Percentiles rank a stretch among this genome's conserved stretches.
Conservation (phyloP, 2,113 vertebrate genomes). For the Microcebus murinus region DNA sequence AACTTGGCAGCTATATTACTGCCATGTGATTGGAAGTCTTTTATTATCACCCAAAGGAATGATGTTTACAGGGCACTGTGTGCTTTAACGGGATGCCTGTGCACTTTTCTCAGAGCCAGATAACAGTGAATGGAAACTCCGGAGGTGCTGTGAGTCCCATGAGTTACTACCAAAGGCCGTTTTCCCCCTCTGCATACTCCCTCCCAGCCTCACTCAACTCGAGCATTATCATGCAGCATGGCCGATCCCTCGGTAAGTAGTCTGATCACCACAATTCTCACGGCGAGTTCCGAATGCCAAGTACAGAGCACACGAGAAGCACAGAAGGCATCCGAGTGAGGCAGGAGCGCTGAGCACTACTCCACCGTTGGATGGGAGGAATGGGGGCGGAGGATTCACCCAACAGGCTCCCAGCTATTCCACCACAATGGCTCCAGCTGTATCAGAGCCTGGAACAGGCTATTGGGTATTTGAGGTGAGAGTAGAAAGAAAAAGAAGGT, state of each 20-base stretch:
- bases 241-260: slow-evolving; percentile 92
- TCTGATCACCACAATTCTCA: not conserved
- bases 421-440: not conserved
- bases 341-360: too few species aligned
- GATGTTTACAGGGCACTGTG: not conserved
- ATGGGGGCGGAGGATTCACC: not conserved
- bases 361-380: not conserved
- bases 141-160: slow-evolving; percentile 87
- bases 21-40: slow-evolving; percentile 47
- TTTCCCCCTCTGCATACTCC: slow-evolving; percentile 92
- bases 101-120: slow-evolving; percentile 89
- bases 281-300: not conserved
- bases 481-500: not conserved
- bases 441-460: not conserved
- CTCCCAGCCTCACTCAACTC: slow-evolving; percentile 91
- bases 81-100: slow-evolving; percentile 76
- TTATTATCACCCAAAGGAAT: slow-evolving; percentile 9
- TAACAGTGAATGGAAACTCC: slow-evolving; percentile 94
- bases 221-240: slow-evolving; percentile 89
- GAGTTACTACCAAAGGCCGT: slow-evolving; percentile 92
- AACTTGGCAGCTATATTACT: slow-evolving; percentile 52
- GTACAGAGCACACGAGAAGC: not conserved
- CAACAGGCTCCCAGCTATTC: not conserved
- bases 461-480: not conserved
- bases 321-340: not conserved